These are phyloP conservation scores for Mugil cephalus DNA, from an alignment of 2,113 vertebrate species.

Conservation along the genomic window DNA sequence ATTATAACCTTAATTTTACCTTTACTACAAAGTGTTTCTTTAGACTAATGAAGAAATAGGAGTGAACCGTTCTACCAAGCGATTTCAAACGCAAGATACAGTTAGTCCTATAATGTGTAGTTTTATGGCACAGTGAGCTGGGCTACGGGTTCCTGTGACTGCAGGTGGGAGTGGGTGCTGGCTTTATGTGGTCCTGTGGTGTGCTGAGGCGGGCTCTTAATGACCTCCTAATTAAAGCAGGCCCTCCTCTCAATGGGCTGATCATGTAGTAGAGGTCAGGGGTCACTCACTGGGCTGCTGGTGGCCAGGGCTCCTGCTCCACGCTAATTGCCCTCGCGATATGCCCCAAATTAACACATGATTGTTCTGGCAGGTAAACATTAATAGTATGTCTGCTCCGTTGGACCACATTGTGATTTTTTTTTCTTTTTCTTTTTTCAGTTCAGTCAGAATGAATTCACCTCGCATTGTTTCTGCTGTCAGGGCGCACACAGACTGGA, in stretches of 20 bases:
- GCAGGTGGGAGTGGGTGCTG: conserved; percentile 54
- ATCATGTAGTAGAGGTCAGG: conserved; percentile 80
- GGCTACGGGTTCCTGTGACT: conserved; percentile 28
- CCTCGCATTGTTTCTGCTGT: not conserved
- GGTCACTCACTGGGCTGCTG: conserved; percentile 80
- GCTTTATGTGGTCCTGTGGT: conserved; percentile 61
- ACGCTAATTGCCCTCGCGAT: conserved; percentile 71
- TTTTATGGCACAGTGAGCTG: not conserved
- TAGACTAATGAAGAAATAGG: not conserved
- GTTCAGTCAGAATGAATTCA: not conserved
- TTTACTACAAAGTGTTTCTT: not conserved
- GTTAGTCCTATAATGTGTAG: not conserved
- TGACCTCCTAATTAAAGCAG: conserved; percentile 82
- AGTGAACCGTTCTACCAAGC: not conserved
- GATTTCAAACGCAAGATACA: too few relatives aligned
- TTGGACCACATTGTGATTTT: not conserved
- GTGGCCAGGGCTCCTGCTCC: conserved; percentile 72
- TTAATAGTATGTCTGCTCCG: not conserved
- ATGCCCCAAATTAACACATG: conserved; percentile 46
- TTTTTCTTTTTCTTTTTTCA: not conserved
- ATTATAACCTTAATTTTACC: conserved; percentile 24
- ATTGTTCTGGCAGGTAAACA: not conserved
- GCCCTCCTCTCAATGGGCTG: conserved; percentile 76
- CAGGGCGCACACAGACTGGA: not conserved
- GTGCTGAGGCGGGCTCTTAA: conserved; percentile 76